These are phyloP conservation scores for Ammodytes dubius DNA, from an alignment of 2,113 vertebrate species.

Conservation along the genomic window DNA sequence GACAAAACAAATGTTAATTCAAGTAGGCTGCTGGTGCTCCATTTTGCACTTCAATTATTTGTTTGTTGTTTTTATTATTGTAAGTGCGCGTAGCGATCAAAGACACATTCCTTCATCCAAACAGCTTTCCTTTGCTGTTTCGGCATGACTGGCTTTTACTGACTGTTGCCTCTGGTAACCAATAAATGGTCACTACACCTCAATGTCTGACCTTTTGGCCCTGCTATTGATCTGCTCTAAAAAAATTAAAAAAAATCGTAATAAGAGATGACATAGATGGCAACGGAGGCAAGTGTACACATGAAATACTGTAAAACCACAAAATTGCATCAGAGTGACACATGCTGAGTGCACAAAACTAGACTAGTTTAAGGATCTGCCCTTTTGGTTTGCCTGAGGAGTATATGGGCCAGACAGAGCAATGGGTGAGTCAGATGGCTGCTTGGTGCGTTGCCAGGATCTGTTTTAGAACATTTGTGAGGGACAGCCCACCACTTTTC, in stretches of 20 bases:
- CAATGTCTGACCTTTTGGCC: constrained; percentile 77
- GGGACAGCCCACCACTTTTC: constrained; percentile 23
- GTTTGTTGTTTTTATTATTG: constrained; percentile 19
- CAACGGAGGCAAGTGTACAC: constrained; percentile 38
- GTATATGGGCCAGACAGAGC: constrained; percentile 39
- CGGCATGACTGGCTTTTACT: constrained; percentile 68
- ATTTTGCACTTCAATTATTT: constrained; percentile 9
- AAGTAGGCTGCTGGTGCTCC: constrained; percentile 28
- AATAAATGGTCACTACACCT: constrained; percentile 55
- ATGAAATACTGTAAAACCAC: constrained; percentile 51
- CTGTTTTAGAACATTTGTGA: constrained; percentile 41
- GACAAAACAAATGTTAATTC: constrained; percentile 65
- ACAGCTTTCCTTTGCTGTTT: constrained; percentile 43
- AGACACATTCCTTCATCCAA: constrained; percentile 14
- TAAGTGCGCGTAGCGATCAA: constrained; percentile 25
- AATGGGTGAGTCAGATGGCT: constrained; percentile 45
- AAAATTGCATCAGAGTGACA: constrained; percentile 62
- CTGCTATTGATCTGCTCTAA: constrained; percentile 76
- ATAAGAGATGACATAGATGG: constrained; percentile 30
- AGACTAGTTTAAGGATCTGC: constrained; percentile 39
- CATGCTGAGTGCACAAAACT: constrained; percentile 56
- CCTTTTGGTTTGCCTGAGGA: constrained; percentile 43
- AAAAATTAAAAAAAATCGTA: neutral
- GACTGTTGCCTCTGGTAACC: constrained; percentile 66
- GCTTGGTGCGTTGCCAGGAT: constrained; percentile 30